A percentile compares a stretch with the other conserved stretches of the same genome.
Conservation (phyloP, 2,888 invertebrate genomes). For the Chrysolina americana region DNA sequence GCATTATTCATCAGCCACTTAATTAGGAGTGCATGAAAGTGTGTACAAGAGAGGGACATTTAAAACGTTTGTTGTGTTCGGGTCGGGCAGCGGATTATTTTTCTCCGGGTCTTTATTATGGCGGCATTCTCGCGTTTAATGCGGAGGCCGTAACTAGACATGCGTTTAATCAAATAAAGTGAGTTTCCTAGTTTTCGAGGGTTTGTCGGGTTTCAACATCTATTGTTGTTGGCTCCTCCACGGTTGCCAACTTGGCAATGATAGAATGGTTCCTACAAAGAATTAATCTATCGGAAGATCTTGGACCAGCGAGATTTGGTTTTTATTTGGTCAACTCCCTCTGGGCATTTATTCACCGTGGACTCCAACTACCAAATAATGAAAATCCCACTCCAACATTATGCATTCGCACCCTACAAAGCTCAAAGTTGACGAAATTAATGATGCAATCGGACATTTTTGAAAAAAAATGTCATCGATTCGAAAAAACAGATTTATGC, state of each 20-base stretch:
- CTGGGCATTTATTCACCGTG: no score
- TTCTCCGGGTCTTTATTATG: slow-evolving; percentile 50
- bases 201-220: slow-evolving; percentile 43
- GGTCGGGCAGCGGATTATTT: slow-evolving; percentile 54
- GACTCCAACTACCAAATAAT: no score
- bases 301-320: background rate
- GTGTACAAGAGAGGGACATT: slow-evolving; percentile 51
- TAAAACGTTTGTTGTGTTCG: slow-evolving; percentile 62
- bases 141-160: slow-evolving; percentile 48
- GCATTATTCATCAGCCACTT: slow-evolving; percentile 47
- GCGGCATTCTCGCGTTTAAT: slow-evolving; percentile 49
- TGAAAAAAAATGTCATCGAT: no score
- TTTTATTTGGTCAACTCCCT: no score
- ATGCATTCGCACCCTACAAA: no score
- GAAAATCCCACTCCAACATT: no score
- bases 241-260: slow-evolving; percentile 40
- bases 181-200: slow-evolving; percentile 58
- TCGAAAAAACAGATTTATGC: no score
- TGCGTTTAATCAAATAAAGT: slow-evolving; percentile 60
- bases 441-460: no score
- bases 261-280: slow-evolving; percentile 29
- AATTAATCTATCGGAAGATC: slow-evolving; percentile 31
- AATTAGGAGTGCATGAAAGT: slow-evolving; percentile 52
- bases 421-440: no score
- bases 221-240: slow-evolving; percentile 39